Evolutionary conservation across 2,797 vertebrate species (phyloP).

Genomic region (Pachyuromys duprasi): DNA sequence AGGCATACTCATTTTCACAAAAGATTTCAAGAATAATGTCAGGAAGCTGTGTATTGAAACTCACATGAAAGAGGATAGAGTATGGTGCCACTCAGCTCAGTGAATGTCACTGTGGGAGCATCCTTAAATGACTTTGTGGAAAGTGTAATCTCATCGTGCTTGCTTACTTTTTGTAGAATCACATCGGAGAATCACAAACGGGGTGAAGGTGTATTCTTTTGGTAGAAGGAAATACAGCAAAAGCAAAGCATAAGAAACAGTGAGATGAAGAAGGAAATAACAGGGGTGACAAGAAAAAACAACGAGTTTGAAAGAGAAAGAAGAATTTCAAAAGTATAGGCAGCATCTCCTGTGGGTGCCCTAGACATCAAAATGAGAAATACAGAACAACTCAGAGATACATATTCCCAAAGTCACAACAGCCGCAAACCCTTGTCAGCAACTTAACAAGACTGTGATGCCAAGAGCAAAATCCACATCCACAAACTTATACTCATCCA

Average conservation of each 20-base stretch:
- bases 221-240: constrained; percentile 6
- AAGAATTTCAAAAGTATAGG: constrained; percentile 70
- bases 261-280: constrained; percentile 55
- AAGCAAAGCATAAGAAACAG: constrained; percentile 43
- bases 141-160: constrained; percentile 20
- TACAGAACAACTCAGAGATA: constrained; percentile 61
- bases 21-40: constrained; percentile 1
- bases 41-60: not conserved
- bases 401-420: constrained; percentile 71
- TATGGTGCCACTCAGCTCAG: not conserved
- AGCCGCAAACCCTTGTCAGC: constrained; percentile 77
- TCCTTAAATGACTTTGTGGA: constrained; percentile 7
- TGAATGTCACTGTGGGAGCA: constrained; percentile 21
- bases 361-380: constrained; percentile 69
- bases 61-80: constrained; percentile 27
- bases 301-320: constrained; percentile 63
- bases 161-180: constrained; percentile 40
- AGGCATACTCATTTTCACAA: not conserved
- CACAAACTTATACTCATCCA: constrained; percentile 48
- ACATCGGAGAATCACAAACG: constrained; percentile 30
- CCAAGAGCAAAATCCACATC: constrained; percentile 74
- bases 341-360: not conserved
- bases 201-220: not conserved
- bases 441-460: constrained; percentile 79
- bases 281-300: constrained; percentile 66